Evolutionary conservation across 1,140 invertebrate species (phyloP).

Genomic region (Wiebesia pumilae): DNA sequence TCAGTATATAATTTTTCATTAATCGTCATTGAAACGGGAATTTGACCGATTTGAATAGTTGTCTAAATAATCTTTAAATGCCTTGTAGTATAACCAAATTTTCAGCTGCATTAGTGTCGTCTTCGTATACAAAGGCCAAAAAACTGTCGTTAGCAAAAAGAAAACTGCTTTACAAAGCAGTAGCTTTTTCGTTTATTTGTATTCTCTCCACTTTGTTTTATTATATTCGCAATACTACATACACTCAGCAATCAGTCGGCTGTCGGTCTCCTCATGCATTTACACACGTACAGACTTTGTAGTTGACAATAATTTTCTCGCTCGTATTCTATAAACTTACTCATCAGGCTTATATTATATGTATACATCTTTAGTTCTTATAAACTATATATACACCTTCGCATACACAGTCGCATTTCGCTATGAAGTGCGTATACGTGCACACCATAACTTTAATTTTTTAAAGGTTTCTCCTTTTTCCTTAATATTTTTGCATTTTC

Average conservation of each 20-base stretch:
- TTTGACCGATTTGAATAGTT: background rate
- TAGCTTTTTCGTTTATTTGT: background rate
- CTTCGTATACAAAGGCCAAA: background rate
- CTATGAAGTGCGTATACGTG: background rate
- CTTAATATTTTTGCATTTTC: background rate
- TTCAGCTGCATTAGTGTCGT: background rate
- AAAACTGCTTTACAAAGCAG: background rate
- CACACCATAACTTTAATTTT: background rate
- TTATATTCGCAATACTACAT: background rate
- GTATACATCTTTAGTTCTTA: background rate
- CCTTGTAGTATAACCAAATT: background rate
- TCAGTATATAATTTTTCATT: background rate
- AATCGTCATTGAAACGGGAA: background rate
- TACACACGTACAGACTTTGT: background rate
- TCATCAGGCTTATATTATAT: background rate
- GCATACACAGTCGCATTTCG: background rate
- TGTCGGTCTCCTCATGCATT: background rate
- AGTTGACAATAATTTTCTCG: constrained; percentile 6
- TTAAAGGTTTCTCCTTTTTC: background rate
- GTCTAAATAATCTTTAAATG: background rate
- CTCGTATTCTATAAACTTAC: background rate
- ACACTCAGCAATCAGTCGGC: background rate
- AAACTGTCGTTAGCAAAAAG: background rate
- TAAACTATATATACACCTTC: constrained; percentile 10
- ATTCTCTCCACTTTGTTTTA: background rate